Percentiles rank a stretch among this genome's conserved stretches.
Conservation (phyloP, 1,140 invertebrate species). For the Protaetia brevitarsis region DNA sequence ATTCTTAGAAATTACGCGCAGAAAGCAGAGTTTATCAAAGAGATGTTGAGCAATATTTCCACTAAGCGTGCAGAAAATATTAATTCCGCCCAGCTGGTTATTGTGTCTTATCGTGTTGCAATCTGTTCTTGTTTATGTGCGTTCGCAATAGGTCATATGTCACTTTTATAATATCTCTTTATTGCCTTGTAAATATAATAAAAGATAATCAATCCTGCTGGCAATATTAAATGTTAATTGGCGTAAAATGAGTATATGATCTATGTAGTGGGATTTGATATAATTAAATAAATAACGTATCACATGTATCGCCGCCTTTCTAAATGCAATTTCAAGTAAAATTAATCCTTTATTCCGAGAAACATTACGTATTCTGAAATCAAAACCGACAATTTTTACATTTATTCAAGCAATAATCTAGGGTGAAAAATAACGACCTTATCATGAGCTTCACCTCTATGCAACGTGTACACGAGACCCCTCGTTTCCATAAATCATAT, state of each 20-base stretch:
- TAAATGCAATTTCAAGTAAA: too few species aligned
- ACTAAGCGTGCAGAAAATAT: neutral
- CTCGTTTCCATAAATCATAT: constrained; percentile 7
- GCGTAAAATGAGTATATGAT: neutral
- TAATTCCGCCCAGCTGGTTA: neutral
- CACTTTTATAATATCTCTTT: neutral
- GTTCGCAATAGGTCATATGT: neutral
- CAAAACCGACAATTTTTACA: neutral
- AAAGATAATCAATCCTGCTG: neutral
- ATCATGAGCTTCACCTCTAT: neutral
- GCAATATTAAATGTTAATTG: neutral
- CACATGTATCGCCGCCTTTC: too few species aligned
- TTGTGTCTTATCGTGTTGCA: neutral
- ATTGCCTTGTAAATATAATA: neutral
- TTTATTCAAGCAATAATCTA: neutral
- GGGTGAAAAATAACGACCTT: neutral
- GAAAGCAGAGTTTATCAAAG: neutral
- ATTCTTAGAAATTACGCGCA: neutral
- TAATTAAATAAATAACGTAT: too few species aligned
- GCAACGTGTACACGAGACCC: neutral
- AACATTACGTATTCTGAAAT: neutral
- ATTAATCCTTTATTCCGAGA: too few species aligned
- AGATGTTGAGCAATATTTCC: neutral
- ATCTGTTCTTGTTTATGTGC: neutral
- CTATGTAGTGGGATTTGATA: too few species aligned